Evolutionary conservation across 2,888 invertebrate genomes (phyloP), one percentile per base, ranked within the genome.

Genomic region (Griposia aprilina): DNA sequence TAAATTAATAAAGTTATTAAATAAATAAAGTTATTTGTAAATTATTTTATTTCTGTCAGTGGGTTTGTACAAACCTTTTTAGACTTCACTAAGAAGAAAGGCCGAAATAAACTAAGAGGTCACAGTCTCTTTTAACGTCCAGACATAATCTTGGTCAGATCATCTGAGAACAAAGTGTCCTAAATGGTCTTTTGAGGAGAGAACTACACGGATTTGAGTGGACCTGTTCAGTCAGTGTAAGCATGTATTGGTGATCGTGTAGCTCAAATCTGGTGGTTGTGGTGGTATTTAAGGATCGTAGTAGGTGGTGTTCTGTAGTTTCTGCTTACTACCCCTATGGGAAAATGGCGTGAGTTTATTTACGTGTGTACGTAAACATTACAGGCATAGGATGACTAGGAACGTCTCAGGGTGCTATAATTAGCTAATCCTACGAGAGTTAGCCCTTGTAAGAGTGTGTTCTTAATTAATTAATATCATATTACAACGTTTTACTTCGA

Each of bases 391-490:
- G 20, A 36, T 59, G 13, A n/a, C 59, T 52, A 45, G 45, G 63
- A n/a, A 11, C 30, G 30, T 45, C 74, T 52, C 52, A 65, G 0
- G 10, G 15, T 59, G 63, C 15, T 63, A 57, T 59, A 66, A 57
- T 50, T 65, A 66, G 13, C 30, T 78, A 11, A 52, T 30, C 15
- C 10, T 52, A 23, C 45, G 41, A 65, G 57, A 57, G 41, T 73
- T 11, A 15, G 30, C 3, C 41, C 73, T 36, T 41, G 7, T 30
- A 30, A 50, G 11, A 50, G 30, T 30, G 57, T 57, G 30, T 15
- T 63, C 6, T 65, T 48, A 26, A 70, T 55, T 26, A 57, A 63
- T 80, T 63, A 80, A 48, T 80, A 78, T 63, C 48, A 10, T 48
- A 15, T 41, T 71, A 41, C 48, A 26, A 48, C 2, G 36, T 52